Conservation (phyloP, 2,113 vertebrate species). For the Ifrita kowaldi region DNA sequence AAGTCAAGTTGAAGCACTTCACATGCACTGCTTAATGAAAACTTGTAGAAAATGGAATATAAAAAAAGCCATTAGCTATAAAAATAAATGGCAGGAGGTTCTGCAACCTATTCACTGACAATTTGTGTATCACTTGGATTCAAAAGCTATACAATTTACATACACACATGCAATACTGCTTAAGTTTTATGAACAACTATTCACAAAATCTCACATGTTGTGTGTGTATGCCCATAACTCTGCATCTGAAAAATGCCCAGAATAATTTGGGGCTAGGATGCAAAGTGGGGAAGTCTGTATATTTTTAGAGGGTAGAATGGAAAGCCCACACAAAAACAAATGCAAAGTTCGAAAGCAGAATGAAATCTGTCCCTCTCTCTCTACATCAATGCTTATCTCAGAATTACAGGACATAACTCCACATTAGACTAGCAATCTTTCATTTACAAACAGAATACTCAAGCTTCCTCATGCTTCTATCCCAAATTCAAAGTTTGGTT, state of each 20-base stretch:
- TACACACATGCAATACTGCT: background rate
- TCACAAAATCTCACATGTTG: background rate
- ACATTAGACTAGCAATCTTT: background rate
- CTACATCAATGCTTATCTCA: background rate
- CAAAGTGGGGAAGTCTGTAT: background rate
- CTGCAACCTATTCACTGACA: background rate
- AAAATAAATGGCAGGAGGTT: slow-evolving; percentile 55
- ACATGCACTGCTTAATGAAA: slow-evolving; percentile 50
- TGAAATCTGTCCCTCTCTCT: background rate
- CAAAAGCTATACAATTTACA: background rate
- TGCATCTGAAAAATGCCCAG: background rate
- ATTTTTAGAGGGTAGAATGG: background rate
- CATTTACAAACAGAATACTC: background rate
- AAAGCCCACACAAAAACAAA: background rate
- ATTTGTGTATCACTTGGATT: background rate
- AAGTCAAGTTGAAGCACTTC: slow-evolving; percentile 60
- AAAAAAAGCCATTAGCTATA: slow-evolving; percentile 61
- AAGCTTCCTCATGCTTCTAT: background rate
- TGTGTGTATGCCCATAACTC: background rate
- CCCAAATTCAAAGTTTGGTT: background rate
- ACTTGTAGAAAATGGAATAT: slow-evolving; percentile 52
- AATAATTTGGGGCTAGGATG: background rate
- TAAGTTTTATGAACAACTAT: background rate
- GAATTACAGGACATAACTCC: background rate
- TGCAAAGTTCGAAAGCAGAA: background rate